Percentiles rank a stretch among this genome's conserved stretches.
Conservation (phyloP, 2,888 invertebrate species). For the Encarsia formosa region DNA sequence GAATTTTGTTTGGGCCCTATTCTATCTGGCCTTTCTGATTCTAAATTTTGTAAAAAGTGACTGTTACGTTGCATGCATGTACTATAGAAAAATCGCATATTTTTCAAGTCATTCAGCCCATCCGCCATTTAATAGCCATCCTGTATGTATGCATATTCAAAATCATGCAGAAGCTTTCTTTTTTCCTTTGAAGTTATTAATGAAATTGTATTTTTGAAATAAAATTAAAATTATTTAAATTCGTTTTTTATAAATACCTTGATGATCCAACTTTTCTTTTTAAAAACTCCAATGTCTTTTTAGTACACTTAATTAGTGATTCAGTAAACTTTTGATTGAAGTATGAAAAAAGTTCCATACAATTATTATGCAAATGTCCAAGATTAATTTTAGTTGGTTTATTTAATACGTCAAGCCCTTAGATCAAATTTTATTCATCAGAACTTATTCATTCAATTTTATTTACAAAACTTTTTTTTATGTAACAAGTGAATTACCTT, state of each 20-base stretch:
- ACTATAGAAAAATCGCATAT: too few relatives aligned
- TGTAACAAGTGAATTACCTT: conserved; percentile 50
- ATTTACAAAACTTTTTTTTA: neutral
- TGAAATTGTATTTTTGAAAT: too few relatives aligned
- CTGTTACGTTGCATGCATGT: neutral
- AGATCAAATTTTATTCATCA: neutral
- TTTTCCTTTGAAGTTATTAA: too few relatives aligned
- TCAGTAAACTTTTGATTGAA: conserved; percentile 74
- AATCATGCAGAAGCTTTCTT: too few relatives aligned
- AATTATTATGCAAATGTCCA: conserved; percentile 63
- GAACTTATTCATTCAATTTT: too few relatives aligned
- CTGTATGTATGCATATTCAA: too few relatives aligned
- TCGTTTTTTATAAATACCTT: conserved; percentile 32
- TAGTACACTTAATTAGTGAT: conserved; percentile 70
- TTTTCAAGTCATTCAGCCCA: too few relatives aligned
- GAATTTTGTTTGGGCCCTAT: too few relatives aligned
- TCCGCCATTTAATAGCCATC: too few relatives aligned
- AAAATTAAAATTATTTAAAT: too few relatives aligned
- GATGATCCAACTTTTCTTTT: conserved; percentile 56
- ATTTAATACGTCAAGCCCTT: conserved; percentile 65
- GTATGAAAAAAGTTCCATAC: conserved; percentile 75
- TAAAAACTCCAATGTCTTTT: conserved; percentile 67
- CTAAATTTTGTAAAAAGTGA: neutral
- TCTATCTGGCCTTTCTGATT: neutral
- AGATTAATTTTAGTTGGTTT: conserved; percentile 60